Evolutionary conservation across 1,140 invertebrate genomes (phyloP).

Genomic region (Philopotamus ludificatus): DNA sequence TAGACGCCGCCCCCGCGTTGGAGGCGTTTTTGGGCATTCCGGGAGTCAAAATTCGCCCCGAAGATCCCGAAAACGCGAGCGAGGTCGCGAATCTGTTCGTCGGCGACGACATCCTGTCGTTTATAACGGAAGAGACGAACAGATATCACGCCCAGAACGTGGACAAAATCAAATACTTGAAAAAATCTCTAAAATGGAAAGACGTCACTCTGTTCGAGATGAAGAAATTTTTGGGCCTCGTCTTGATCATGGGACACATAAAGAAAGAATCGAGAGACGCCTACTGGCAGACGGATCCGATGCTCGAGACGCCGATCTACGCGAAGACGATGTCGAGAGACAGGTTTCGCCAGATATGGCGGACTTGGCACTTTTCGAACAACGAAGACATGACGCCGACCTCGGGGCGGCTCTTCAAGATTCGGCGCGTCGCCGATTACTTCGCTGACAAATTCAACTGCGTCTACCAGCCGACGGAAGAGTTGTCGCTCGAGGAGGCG

Average conservation of each 20-base stretch:
- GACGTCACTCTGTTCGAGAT: conserved; percentile 39
- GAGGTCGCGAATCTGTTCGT: not conserved
- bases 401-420: conserved; percentile 32
- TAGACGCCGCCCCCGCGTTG: not conserved
- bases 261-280: conserved; percentile 38
- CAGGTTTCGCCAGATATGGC: conserved; percentile 41
- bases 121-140: not conserved
- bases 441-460: conserved; percentile 38
- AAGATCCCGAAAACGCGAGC: not conserved
- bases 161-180: too few relatives aligned
- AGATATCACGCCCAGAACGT: conserved; percentile 1
- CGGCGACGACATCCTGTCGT: not conserved
- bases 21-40: not conserved
- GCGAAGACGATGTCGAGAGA: conserved; percentile 39
- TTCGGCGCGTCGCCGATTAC: conserved; percentile 33
- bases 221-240: conserved; percentile 41
- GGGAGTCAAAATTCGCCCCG: not conserved
- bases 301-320: conserved; percentile 41
- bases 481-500: conserved; percentile 41
- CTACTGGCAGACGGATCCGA: conserved; percentile 42
- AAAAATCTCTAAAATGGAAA: conserved; percentile 36
- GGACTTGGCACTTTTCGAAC: conserved; percentile 39
- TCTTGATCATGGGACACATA: conserved; percentile 41
- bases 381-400: conserved; percentile 28
- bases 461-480: conserved; percentile 37